phyloP scores from a whole-genome alignment of 2,113 vertebrate genomes.

The Toxotes chatareus region DNA sequence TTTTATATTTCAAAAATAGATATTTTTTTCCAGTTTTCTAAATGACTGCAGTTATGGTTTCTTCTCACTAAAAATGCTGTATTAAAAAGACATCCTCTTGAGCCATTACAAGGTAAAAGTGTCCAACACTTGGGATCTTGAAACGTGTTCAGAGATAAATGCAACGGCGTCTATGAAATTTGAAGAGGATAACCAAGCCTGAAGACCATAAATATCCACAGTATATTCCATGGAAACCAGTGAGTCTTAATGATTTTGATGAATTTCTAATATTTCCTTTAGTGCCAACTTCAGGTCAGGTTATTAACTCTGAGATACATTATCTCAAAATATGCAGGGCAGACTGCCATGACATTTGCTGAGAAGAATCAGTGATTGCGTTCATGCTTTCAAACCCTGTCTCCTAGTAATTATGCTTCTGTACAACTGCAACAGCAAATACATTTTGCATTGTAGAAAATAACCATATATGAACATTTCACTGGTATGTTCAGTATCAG shows the following conservation, averaged over 20 bases:
- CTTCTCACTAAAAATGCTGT: not conserved
- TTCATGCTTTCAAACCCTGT: not conserved
- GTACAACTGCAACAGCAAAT: no score
- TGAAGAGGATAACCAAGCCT: not conserved
- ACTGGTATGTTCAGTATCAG: no score
- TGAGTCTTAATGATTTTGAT: not conserved
- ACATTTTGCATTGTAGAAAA: no score
- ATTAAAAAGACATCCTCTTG: not conserved
- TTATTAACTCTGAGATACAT: not conserved
- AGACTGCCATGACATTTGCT: not conserved
- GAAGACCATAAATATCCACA: not conserved
- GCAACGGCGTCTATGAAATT: not conserved
- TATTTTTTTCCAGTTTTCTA: not conserved
- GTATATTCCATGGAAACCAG: not conserved
- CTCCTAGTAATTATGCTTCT: no score
- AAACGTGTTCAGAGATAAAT: not conserved
- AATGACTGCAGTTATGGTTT: not conserved
- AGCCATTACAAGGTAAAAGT: not conserved
- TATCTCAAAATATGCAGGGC: not conserved
- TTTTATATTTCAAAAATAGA: not conserved
- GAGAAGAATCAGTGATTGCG: not conserved
- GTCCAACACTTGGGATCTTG: not conserved
- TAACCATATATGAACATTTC: no score
- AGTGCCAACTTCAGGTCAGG: not conserved
- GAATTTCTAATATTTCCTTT: not conserved